These are phyloP conservation scores for Glaucidium brasilianum DNA, from an alignment of 2,113 vertebrate genomes.

Conservation along the genomic window DNA sequence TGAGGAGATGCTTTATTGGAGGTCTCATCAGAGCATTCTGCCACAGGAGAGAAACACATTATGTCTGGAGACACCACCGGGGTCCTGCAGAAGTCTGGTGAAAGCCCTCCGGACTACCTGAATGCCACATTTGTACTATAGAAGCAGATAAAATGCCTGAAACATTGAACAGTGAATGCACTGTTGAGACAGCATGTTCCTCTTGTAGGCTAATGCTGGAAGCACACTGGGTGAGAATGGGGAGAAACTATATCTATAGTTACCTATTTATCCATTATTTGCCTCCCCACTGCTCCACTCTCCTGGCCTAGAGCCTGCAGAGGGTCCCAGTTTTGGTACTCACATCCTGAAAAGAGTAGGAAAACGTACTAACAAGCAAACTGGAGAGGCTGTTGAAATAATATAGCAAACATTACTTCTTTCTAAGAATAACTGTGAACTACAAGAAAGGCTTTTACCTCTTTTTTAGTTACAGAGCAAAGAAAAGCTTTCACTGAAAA, in stretches of 20 bases:
- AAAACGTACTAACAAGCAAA: not conserved
- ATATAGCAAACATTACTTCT: not conserved
- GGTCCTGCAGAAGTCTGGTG: not conserved
- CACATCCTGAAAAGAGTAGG: not conserved
- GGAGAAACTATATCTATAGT: not conserved
- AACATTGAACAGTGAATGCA: not conserved
- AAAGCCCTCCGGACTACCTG: not conserved
- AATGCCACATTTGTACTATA: not conserved
- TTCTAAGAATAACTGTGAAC: not conserved
- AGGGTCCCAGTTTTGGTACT: not conserved
- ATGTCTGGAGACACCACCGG: fast-evolving
- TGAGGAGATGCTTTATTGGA: not conserved
- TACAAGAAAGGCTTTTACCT: not conserved
- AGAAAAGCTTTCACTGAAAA: not conserved
- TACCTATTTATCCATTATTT: not conserved
- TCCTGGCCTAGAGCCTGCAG: not conserved
- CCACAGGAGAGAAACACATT: not conserved
- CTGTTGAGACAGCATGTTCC: not conserved
- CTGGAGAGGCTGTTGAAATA: not conserved
- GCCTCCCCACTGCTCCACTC: not conserved
- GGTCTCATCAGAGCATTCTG: not conserved
- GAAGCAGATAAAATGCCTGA: not conserved
- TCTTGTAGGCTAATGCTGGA: not conserved
- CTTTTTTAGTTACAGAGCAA: not conserved
- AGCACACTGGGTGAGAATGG: not conserved